Percentiles rank a stretch among this genome's conserved stretches.
phyloP scores from a whole-genome alignment of 1,140 invertebrate genomes.

The Drosophila teissieri region DNA sequence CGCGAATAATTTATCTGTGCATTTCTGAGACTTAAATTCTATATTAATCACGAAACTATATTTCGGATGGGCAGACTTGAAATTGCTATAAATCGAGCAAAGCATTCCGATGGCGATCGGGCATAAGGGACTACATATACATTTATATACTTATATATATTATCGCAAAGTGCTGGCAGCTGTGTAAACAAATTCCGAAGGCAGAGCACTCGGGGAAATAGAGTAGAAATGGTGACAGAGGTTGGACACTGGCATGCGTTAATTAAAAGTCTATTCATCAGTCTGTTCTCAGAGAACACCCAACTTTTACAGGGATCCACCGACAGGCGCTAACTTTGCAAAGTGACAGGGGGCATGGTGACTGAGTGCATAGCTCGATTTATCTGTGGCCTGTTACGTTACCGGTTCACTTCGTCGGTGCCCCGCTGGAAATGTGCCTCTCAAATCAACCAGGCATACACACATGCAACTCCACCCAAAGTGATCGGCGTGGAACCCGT shows the following conservation, averaged over 20 bases:
- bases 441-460: constrained; percentile 12
- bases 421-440: constrained; percentile 1
- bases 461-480: constrained; percentile 1
- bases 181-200: constrained; percentile 42
- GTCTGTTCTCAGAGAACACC: constrained; percentile 3
- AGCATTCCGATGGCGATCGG: constrained; percentile 33
- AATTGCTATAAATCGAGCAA: constrained; percentile 38
- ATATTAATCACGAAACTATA: constrained; percentile 49
- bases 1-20: constrained; percentile 33
- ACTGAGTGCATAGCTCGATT: constrained; percentile 29
- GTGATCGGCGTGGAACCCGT: neutral
- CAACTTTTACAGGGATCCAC: constrained; percentile 9
- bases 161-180: constrained; percentile 35
- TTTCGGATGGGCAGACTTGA: constrained; percentile 31
- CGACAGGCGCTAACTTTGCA: constrained; percentile 20
- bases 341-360: neutral
- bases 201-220: constrained; percentile 1
- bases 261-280: constrained; percentile 53
- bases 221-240: constrained; percentile 24
- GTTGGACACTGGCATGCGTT: constrained; percentile 34
- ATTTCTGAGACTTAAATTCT: constrained; percentile 33
- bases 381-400: constrained; percentile 17
- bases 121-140: constrained; percentile 15
- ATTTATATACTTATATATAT: constrained; percentile 8
- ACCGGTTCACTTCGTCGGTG: neutral